Evolutionary conservation across 2,113 vertebrate species (phyloP).

Genomic region (Rhodinocichla rosea): DNA sequence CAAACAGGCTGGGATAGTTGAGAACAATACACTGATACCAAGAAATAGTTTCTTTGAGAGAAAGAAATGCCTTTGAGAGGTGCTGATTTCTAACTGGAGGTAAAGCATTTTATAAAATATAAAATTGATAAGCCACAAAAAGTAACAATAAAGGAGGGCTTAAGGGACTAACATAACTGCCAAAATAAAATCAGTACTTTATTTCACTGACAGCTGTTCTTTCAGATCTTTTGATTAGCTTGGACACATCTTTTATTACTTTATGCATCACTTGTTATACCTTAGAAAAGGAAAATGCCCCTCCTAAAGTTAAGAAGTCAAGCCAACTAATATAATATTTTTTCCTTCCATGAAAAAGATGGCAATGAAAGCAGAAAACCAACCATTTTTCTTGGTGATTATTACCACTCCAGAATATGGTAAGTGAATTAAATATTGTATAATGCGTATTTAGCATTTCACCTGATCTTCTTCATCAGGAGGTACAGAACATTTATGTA

Average conservation of each 20-base stretch:
- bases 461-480: neutral
- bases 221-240: neutral
- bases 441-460: neutral
- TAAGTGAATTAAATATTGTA: neutral
- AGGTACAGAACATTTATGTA: neutral
- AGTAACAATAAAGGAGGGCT: neutral
- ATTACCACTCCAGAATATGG: neutral
- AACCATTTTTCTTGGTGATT: neutral
- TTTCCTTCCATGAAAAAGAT: neutral
- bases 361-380: neutral
- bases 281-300: neutral
- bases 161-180: neutral
- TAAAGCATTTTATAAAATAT: neutral
- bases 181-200: neutral
- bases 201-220: neutral
- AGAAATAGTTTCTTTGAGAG: neutral
- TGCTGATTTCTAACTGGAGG: neutral
- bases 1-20: neutral
- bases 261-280: neutral
- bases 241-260: neutral
- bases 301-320: neutral
- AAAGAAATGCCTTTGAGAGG: neutral
- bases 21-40: neutral
- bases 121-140: neutral
- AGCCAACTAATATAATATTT: neutral